phyloP scores from a whole-genome alignment of 2,113 vertebrate species.

The Sisor rabdophorus region DNA sequence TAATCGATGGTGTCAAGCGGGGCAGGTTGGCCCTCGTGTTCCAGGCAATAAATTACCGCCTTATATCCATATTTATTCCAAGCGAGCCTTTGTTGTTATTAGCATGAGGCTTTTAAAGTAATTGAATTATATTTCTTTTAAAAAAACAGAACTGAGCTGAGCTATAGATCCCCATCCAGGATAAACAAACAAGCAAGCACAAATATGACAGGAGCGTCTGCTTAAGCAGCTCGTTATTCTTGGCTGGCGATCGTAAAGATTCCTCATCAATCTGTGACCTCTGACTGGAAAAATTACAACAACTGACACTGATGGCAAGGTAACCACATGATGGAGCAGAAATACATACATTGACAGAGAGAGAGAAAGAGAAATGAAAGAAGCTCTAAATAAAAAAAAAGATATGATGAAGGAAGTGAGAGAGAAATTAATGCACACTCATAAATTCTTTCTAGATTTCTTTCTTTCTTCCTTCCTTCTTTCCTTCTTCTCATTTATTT shows the following conservation, averaged over 20 bases:
- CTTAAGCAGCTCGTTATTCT: slow-evolving; percentile 87
- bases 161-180: slow-evolving; percentile 89
- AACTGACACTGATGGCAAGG: slow-evolving; percentile 74
- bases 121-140: slow-evolving; percentile 80
- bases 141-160: slow-evolving; percentile 69
- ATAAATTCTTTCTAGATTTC: background rate
- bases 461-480: background rate
- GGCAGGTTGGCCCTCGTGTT: slow-evolving; percentile 76
- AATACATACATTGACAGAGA: slow-evolving; percentile 63
- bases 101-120: slow-evolving; percentile 96
- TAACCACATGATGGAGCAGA: slow-evolving; percentile 65
- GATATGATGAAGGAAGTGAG: no score
- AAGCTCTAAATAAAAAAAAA: slow-evolving; percentile 4
- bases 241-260: slow-evolving; percentile 64
- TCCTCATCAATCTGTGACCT: slow-evolving; percentile 75
- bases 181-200: slow-evolving; percentile 90
- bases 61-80: slow-evolving; percentile 97
- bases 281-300: slow-evolving; percentile 70
- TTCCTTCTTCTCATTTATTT: no score
- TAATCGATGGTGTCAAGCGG: slow-evolving; percentile 89
- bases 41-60: slow-evolving; percentile 90
- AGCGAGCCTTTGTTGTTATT: slow-evolving; percentile 95
- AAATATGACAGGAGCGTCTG: slow-evolving; percentile 85
- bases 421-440: no score
- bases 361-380: slow-evolving; percentile 8